Evolutionary conservation across 1,140 invertebrate species (phyloP).

Genomic region (Camponotus pennsylvanicus): DNA sequence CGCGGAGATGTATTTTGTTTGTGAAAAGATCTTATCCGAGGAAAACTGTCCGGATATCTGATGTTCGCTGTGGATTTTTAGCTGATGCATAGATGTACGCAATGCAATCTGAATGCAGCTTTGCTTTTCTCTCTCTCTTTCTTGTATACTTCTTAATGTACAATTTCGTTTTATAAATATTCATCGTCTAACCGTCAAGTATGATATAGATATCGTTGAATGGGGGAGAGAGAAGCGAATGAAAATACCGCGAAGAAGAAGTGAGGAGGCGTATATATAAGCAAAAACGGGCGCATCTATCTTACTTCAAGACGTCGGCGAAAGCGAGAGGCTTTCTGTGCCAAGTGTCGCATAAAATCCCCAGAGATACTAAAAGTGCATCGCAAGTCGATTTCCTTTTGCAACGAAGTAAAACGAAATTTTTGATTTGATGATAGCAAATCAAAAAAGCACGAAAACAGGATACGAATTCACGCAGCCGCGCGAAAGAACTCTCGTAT

Average conservation of each 20-base stretch:
- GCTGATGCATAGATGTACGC: not conserved
- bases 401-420: slow-evolving; percentile 21
- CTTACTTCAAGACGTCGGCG: slow-evolving; percentile 41
- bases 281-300: slow-evolving; percentile 44
- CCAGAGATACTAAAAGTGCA: slow-evolving; percentile 44
- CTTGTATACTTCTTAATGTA: not conserved
- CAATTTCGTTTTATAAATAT: slow-evolving; percentile 41
- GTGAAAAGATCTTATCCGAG: not conserved
- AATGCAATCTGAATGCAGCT: not conserved
- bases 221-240: not conserved
- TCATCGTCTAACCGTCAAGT: not conserved
- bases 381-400: slow-evolving; percentile 37
- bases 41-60: slow-evolving; percentile 16
- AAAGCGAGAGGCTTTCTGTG: slow-evolving; percentile 3
- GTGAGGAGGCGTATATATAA: not conserved
- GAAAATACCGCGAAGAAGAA: not conserved
- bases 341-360: slow-evolving; percentile 53
- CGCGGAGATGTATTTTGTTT: not conserved
- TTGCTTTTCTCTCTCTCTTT: not conserved
- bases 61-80: not conserved
- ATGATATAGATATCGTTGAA: slow-evolving; percentile 18
- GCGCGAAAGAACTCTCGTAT: not conserved
- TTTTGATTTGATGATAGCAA: slow-evolving; percentile 20
- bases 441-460: slow-evolving; percentile 3
- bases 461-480: not conserved